A percentile compares a stretch with the other conserved stretches of the same genome.
phyloP scores from a whole-genome alignment of 2,797 vertebrate species.

The Gymnothorax javanicus region DNA sequence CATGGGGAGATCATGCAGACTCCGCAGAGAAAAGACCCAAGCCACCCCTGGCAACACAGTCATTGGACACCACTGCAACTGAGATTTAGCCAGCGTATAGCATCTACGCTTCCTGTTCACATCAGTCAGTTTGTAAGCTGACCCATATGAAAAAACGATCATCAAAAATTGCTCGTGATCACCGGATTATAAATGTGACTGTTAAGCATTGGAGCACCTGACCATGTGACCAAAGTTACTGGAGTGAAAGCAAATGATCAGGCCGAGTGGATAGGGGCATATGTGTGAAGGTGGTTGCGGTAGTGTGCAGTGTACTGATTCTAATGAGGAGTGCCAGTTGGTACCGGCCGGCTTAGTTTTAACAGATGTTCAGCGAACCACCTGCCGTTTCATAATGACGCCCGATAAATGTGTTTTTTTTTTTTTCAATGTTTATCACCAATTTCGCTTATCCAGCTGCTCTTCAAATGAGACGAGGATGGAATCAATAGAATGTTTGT shows the following conservation, averaged over 20 bases:
- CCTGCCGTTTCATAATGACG: background rate
- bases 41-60: no score
- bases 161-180: background rate
- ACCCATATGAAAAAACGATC: background rate
- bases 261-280: background rate
- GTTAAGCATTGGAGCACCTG: background rate
- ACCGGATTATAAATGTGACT: background rate
- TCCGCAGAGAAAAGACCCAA: no score
- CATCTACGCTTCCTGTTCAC: background rate
- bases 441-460: background rate
- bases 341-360: background rate
- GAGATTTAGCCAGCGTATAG: background rate
- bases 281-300: background rate
- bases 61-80: background rate
- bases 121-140: background rate
- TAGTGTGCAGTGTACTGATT: background rate
- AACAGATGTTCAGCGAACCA: slow-evolving; percentile 1
- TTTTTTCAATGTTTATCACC: background rate
- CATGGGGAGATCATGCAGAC: no score
- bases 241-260: background rate
- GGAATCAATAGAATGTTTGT: background rate
- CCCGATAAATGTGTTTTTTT: background rate
- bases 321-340: background rate
- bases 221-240: background rate
- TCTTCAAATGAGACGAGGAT: background rate